Base-by-base conservation (phyloP, 2,888 invertebrate species). In the Cheilosia soror region DNA sequence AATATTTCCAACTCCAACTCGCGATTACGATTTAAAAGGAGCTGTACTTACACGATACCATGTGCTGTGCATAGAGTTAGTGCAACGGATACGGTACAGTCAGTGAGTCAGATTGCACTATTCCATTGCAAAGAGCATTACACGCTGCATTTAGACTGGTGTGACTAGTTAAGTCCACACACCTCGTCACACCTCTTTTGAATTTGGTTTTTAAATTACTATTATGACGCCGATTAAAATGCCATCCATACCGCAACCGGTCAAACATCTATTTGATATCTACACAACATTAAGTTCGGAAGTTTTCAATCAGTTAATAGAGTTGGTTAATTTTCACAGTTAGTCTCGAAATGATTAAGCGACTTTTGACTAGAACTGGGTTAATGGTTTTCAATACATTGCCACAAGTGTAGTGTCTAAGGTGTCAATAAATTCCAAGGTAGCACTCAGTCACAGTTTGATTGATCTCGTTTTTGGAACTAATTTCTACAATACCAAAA, bases 281-380 rank as follows among this genome's bases (percentile, higher is more conserved):
- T n/a, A 65, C 51, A 49, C 55, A 73, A 73, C 42, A 63, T 42
- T 53, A 40, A 25, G 51, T 66, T 73, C 49, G 72, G 71, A 77
- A 77, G 53, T 47, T 66, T 44, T 68, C 40, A 47, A 25, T 29
- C 1, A 29, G 13, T 53, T 15, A 47, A 25, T 25, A 1, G 25
- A 33, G 40, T 57, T 76, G n/a, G n/a, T 49, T 62, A 9, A 5
- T 37, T 53, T 51, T 71, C 27, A 25, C 55, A 49, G 62, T 49
- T 77, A 57, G n/a, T 49, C 6, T 29, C 15, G 5, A n/a, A 42
- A 42, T 60, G 42, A 71, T 66, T 55, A 58, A 83, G 53, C 49
- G 72, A 78, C 55, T 78, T 81, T 42, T 37, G 31, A 55, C 31
- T 42, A 65, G 62, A 83, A 78, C 40, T 78, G 49, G 78, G 82